A percentile compares a stretch with the other conserved stretches of the same genome.
Conservation (phyloP, 2,113 vertebrate species). For the Baryphthengus martii region DNA sequence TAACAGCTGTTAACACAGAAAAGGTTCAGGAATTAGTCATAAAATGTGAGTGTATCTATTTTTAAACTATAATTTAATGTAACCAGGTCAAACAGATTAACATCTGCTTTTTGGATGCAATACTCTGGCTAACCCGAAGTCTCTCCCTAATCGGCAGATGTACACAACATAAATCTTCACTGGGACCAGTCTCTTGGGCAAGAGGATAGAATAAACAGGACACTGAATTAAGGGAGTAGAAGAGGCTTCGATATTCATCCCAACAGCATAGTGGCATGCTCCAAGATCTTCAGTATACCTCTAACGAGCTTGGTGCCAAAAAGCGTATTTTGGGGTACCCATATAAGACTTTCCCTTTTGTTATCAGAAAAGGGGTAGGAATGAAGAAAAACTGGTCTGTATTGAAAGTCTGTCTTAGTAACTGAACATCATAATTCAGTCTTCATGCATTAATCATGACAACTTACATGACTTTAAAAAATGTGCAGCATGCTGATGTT, state of each 20-base stretch:
- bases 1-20: background rate
- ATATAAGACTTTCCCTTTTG: background rate
- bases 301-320: background rate
- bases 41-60: background rate
- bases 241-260: background rate
- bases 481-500: background rate
- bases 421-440: background rate
- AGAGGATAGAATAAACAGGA: background rate
- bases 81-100: background rate
- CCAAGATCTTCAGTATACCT: background rate
- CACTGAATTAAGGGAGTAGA: background rate
- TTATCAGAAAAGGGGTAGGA: background rate
- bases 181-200: background rate
- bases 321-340: background rate
- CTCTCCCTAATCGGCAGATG: background rate
- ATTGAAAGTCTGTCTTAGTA: background rate
- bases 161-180: background rate
- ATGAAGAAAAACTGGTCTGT: background rate
- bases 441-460: background rate
- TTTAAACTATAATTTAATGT: background rate
- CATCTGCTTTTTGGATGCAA: background rate
- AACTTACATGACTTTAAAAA: background rate
- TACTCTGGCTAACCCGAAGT: background rate
- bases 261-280: background rate
- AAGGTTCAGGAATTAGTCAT: background rate